Evolutionary conservation across 2,113 vertebrate genomes (phyloP).

Genomic region (Cygnus buccinator): DNA sequence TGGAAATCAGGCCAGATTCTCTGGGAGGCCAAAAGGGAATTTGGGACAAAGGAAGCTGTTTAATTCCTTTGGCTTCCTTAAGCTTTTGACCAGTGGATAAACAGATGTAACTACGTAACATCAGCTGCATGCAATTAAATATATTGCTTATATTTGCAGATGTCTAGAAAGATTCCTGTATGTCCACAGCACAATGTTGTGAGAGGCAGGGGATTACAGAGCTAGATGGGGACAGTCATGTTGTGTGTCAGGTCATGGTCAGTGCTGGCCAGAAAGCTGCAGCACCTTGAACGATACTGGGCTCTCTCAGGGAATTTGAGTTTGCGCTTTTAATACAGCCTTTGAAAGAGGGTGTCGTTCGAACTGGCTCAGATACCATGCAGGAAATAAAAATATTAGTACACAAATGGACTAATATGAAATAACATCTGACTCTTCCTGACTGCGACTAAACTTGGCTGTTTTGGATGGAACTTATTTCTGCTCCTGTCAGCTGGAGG

Average conservation of each 20-base stretch:
- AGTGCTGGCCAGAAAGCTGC: not conserved
- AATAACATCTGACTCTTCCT: not conserved
- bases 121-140: not conserved
- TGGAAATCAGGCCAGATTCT: not conserved
- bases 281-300: not conserved
- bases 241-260: fast-evolving
- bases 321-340: not conserved
- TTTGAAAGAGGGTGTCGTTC: not conserved
- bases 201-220: not conserved
- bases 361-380: not conserved
- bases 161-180: not conserved
- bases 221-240: fast-evolving
- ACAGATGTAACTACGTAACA: not conserved
- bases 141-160: not conserved
- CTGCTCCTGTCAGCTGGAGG: not conserved
- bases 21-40: not conserved
- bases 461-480: not conserved
- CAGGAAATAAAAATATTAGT: not conserved
- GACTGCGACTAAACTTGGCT: not conserved
- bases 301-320: not conserved
- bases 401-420: not conserved
- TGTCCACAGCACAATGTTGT: not conserved
- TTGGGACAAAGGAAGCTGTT: not conserved
- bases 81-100: not conserved
- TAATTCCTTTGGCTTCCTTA: not conserved